Base-by-base conservation (phyloP, 2,888 invertebrate species). In the Aleiodes alternator region DNA sequence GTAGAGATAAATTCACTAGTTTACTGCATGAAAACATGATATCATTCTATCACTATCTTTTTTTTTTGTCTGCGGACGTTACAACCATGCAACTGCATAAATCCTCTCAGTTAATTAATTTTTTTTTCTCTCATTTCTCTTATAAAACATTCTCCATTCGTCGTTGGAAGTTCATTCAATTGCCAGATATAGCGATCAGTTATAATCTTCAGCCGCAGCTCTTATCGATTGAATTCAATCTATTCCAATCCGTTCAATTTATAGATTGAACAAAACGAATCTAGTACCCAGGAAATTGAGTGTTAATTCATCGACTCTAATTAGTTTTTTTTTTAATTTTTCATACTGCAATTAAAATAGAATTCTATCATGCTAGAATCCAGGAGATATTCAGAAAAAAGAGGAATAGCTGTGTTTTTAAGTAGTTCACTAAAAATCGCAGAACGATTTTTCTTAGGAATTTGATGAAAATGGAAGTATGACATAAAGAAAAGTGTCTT, bases 241-340 rank as follows among this genome's bases (percentile, higher is more conserved):
- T 64, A 48, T 48, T 48, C 48, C 64, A 29, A 64, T 23, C 64
- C 43, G 14, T 16, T 23, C 23, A 64, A 64, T 64, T 43, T 14
- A 64, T 64, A 59, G 23, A 69, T 69, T 56, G 69, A 55, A 55
- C 16, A 34, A 56, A 69, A 69, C 55, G 51, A 48, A 64, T 64
- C 64, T 64, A 43, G 64, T 43, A 43, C 16, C 43, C 14, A 34
- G 69, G 69, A 69, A 53, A 69, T 38, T 53, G 53, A 34, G 55
- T 53, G 31, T 56, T 56, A 38, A 69, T 69, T 69, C n/a, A 43
- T 56, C 23, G 34, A 55, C 55, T 51, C 11, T n/a, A 53, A 69
- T 31, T 50, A 5, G 2, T 38, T 29, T 23, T 23, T 23, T 2
- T 23, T 14, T 16, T 61, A 3, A 3, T 31, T 31, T 29, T 29